phyloP scores from a whole-genome alignment of 2,113 vertebrate genomes.

The Corythaixoides concolor region DNA sequence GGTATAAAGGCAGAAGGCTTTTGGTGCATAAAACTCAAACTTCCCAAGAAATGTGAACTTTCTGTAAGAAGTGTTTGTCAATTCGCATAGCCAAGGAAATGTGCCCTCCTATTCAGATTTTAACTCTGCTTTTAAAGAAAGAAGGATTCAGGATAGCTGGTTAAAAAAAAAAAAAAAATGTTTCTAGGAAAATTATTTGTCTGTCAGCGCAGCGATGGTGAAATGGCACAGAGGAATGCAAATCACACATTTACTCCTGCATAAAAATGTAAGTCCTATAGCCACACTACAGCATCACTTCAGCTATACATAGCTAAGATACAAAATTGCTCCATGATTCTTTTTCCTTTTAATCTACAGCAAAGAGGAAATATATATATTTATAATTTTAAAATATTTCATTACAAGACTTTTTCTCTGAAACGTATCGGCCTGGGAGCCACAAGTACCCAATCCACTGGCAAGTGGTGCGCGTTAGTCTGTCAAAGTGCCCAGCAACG shows the following conservation, averaged over 20 bases:
- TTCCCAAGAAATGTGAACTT: not conserved
- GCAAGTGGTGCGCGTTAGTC: not conserved
- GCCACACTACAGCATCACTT: not conserved
- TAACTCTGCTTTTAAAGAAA: constrained; percentile 1
- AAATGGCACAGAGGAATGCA: constrained; percentile 30
- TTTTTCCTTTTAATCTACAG: not conserved
- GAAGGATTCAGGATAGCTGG: constrained; percentile 25
- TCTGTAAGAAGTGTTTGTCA: not conserved
- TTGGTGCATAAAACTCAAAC: not conserved
- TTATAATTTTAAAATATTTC: not conserved
- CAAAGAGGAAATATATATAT: not conserved
- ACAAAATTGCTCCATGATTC: not conserved
- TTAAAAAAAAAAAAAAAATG: not conserved
- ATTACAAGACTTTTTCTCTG: not conserved
- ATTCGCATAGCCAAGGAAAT: not conserved
- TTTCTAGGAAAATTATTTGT: constrained; percentile 52
- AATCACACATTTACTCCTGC: not conserved
- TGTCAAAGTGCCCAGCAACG: not conserved
- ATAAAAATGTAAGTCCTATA: not conserved
- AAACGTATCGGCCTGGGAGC: not conserved
- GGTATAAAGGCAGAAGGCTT: not conserved
- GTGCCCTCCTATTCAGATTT: constrained; percentile 12
- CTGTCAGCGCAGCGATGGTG: not conserved
- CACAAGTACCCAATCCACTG: not conserved
- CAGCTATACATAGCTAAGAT: not conserved